Evolutionary conservation across 2,888 invertebrate genomes (phyloP).

Genomic region (Leptopilina drosophilae): DNA sequence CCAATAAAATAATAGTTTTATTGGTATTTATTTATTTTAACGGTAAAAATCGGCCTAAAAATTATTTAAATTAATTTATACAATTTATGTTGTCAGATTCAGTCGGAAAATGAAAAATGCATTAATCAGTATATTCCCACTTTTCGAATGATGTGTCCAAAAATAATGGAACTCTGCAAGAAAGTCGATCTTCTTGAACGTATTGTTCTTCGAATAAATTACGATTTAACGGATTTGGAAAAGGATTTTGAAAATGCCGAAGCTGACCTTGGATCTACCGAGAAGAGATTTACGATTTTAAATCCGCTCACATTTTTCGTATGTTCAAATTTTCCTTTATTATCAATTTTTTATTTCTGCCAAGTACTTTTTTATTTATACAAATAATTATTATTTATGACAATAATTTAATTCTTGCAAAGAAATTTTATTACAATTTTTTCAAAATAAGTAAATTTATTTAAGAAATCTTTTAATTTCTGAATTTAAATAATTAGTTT

Average conservation of each 20-base stretch:
- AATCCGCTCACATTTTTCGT: slow-evolving; percentile 75
- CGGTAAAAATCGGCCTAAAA: no score
- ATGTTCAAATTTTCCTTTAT: slow-evolving; percentile 52
- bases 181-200: slow-evolving; percentile 74
- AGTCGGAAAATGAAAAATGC: slow-evolving; percentile 69
- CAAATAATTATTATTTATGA: no score
- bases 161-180: slow-evolving; percentile 67
- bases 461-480: not conserved
- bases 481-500: not conserved
- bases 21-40: no score
- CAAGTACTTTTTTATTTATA: no score
- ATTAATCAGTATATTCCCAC: slow-evolving; percentile 68
- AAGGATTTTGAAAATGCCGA: slow-evolving; percentile 73
- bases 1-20: no score
- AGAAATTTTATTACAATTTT: not conserved
- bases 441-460: no score
- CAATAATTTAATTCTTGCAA: no score
- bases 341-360: no score
- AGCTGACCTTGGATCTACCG: slow-evolving; percentile 69
- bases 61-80: no score
- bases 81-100: slow-evolving; percentile 61
- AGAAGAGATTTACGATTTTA: slow-evolving; percentile 72
- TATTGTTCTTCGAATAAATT: slow-evolving; percentile 70
- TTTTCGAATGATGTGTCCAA: slow-evolving; percentile 65
- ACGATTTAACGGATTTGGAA: slow-evolving; percentile 72